Percentiles rank a stretch among this genome's conserved stretches.
Evolutionary conservation across 1,140 invertebrate species (phyloP).

Genomic region (Condylostylus longicornis): DNA sequence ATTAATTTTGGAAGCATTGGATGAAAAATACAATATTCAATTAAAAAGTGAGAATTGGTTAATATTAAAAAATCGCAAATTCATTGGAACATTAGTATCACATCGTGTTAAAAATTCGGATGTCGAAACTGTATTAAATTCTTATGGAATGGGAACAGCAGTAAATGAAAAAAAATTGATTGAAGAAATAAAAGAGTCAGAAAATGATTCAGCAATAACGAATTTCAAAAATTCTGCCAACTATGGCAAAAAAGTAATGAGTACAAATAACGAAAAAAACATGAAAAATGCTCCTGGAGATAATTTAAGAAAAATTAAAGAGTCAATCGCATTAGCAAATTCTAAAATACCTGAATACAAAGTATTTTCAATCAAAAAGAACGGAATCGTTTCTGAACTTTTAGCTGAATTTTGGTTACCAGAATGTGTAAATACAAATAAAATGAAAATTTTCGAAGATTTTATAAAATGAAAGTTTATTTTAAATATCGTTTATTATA

Average conservation of each 20-base stretch:
- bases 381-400: conserved; percentile 23
- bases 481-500: no score
- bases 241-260: conserved; percentile 33
- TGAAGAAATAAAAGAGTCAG: conserved; percentile 2
- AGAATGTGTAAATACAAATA: conserved; percentile 20
- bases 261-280: conserved; percentile 15
- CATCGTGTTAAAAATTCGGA: conserved; percentile 56
- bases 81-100: conserved; percentile 52
- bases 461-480: no score
- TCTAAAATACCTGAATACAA: conserved; percentile 25
- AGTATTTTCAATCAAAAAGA: conserved; percentile 25
- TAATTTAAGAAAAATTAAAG: conserved; percentile 6
- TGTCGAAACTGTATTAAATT: conserved; percentile 29
- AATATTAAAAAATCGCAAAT: conserved; percentile 43
- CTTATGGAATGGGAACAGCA: conserved; percentile 21
- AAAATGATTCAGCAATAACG: no score
- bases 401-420: conserved; percentile 37
- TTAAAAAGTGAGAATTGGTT: conserved; percentile 44
- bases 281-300: conserved; percentile 13
- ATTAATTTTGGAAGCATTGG: conserved; percentile 55
- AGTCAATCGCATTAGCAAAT: conserved; percentile 7
- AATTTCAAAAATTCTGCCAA: no score
- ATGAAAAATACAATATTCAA: conserved; percentile 55
- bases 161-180: conserved; percentile 16
- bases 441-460: no score